Evolutionary conservation across 2,888 invertebrate species (phyloP), one percentile per base, ranked within the genome.

Genomic region (Ormyrus thymus): DNA sequence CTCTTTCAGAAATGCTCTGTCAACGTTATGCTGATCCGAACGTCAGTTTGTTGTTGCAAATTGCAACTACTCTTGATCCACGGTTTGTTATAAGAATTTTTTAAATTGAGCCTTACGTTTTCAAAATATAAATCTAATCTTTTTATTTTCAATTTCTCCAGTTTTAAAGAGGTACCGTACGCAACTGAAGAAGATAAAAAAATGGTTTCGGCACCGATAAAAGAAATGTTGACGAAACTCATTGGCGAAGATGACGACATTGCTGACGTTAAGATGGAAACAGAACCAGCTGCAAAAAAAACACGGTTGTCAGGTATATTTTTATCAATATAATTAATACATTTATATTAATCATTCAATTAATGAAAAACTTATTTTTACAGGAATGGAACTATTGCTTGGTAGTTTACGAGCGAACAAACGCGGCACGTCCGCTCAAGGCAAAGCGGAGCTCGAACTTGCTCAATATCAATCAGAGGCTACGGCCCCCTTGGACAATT

Each of bases 1-100:
- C 87, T 1, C 84, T 91, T 5, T 88, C 90, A 0, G 86, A 89
- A 45, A 89, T 89, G 86, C 86, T 91, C 7, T 86, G 84, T 53
- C 89, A 86, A 73, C 89, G 90, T 79, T 91, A 91, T 64, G 85
- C 87, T 0, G 89, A 90, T 76, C 81, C 84, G 7, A 86, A 86
- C 73, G 90, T 91, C 4, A 89, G 88, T 48, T 83, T 90, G 15
- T 83, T 91, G 43, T 85, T 91, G 59, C 90, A 91, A 84, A 89
- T 91, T 62, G 90, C 91, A 6, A 91, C 91, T 6, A 90, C 90
- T 15, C 84, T 91, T 13, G 91, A 91, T 86, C 91, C 91, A 5
- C 88, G 91, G 87, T 89, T 85, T 11, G 11, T 45, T n/a, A 6
- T 10, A 6, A 59, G 0, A 61, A 8, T 15, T 29, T 29, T 51